Percentiles rank a stretch among this genome's conserved stretches.
phyloP scores from a whole-genome alignment of 1,140 invertebrate species.

The Panulirus ornatus region DNA sequence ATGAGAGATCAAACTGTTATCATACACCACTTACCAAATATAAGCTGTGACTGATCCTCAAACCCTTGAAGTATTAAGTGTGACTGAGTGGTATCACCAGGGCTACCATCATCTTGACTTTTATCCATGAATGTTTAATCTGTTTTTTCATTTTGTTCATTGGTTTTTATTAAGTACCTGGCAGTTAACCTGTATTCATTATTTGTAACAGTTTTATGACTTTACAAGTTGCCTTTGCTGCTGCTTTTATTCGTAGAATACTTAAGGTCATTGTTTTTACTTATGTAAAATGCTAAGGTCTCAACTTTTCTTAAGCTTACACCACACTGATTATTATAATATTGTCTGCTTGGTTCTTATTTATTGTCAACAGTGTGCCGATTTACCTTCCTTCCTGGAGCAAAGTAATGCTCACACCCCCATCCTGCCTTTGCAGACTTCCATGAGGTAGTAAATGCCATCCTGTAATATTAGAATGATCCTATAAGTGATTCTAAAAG shows the following conservation, averaged over 20 bases:
- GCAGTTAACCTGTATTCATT: not conserved
- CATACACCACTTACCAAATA: too few relatives aligned
- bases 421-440: conserved; percentile 55
- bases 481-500: conserved; percentile 6
- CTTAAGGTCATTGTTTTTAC: not conserved
- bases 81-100: not conserved
- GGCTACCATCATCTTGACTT: not conserved
- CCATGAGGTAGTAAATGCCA: conserved; percentile 58
- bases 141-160: not conserved
- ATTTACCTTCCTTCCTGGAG: conserved; percentile 15
- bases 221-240: conserved; percentile 7
- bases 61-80: not conserved
- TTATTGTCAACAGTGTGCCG: conserved; percentile 5
- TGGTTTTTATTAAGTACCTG: not conserved
- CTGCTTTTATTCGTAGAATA: not conserved
- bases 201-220: not conserved
- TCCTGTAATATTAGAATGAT: conserved; percentile 41
- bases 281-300: not conserved
- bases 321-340: not conserved
- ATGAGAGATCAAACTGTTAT: too few relatives aligned
- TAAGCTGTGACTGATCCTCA: not conserved
- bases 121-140: not conserved
- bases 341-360: not conserved
- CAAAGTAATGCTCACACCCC: conserved; percentile 6
- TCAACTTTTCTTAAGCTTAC: not conserved